These are phyloP conservation scores for Chaetorhynchus papuensis DNA, from an alignment of 2,113 vertebrate species.

Conservation along the genomic window DNA sequence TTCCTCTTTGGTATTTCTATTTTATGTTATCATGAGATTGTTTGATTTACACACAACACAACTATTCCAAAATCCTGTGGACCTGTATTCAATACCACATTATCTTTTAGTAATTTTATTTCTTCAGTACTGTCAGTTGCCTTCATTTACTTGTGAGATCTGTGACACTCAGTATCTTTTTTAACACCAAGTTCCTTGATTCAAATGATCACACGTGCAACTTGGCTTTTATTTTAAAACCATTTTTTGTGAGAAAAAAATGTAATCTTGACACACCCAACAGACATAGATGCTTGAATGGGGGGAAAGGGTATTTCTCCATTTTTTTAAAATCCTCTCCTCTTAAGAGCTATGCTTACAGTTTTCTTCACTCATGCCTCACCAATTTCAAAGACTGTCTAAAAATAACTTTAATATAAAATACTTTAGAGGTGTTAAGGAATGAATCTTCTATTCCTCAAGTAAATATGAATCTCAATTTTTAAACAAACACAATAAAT, in stretches of 20 bases:
- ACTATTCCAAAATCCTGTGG: background rate
- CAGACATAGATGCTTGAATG: background rate
- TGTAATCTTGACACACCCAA: background rate
- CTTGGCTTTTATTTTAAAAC: background rate
- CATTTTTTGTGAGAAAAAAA: background rate
- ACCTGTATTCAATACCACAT: background rate
- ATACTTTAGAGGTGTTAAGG: background rate
- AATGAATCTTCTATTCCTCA: background rate
- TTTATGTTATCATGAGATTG: background rate
- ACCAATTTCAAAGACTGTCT: background rate
- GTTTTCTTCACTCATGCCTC: background rate
- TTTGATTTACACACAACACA: background rate
- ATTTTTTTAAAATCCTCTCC: background rate
- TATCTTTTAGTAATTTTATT: background rate
- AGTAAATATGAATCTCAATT: background rate
- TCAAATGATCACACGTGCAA: background rate
- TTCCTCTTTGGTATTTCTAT: background rate
- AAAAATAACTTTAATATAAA: background rate
- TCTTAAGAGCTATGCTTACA: background rate
- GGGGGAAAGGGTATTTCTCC: rapidly evolving
- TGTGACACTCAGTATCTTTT: background rate
- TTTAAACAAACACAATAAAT: background rate
- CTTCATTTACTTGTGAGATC: background rate
- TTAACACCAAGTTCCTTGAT: background rate
- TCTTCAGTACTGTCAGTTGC: background rate